Evolutionary conservation across 2,888 invertebrate species (phyloP).

Genomic region (Drosophila buzzatii): DNA sequence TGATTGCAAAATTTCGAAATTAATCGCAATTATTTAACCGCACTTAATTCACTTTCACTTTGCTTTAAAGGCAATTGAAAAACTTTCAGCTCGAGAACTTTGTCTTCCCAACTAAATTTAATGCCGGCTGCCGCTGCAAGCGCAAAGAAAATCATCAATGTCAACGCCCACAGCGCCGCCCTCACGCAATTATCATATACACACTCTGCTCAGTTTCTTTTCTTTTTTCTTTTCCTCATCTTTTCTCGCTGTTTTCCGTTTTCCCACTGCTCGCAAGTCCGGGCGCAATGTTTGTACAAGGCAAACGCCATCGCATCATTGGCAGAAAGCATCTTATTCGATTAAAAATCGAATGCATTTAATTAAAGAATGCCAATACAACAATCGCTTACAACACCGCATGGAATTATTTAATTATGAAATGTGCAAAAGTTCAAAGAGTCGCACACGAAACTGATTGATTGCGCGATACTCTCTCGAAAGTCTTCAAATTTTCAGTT

Average conservation of each 20-base stretch:
- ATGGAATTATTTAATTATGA: neutral
- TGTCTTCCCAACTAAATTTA: slow-evolving; percentile 20
- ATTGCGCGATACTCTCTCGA: neutral
- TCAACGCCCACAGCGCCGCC: neutral
- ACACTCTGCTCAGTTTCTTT: neutral
- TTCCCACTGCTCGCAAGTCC: no score
- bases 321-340: slow-evolving; percentile 16
- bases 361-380: slow-evolving; percentile 18
- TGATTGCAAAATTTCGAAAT: slow-evolving; percentile 41
- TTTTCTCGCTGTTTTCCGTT: neutral
- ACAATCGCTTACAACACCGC: neutral
- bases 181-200: slow-evolving; percentile 37
- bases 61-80: slow-evolving; percentile 23
- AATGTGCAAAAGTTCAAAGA: neutral
- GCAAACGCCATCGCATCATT: slow-evolving; percentile 29
- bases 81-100: slow-evolving; percentile 48
- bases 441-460: no score
- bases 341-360: slow-evolving; percentile 16
- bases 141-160: slow-evolving; percentile 21
- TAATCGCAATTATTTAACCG: slow-evolving; percentile 40
- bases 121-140: neutral
- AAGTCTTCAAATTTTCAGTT: neutral
- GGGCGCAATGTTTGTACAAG: slow-evolving; percentile 24
- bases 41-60: slow-evolving; percentile 25
- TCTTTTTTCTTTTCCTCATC: neutral